phyloP scores from a whole-genome alignment of 2,797 vertebrate species.

The Sebastes nivosus region DNA sequence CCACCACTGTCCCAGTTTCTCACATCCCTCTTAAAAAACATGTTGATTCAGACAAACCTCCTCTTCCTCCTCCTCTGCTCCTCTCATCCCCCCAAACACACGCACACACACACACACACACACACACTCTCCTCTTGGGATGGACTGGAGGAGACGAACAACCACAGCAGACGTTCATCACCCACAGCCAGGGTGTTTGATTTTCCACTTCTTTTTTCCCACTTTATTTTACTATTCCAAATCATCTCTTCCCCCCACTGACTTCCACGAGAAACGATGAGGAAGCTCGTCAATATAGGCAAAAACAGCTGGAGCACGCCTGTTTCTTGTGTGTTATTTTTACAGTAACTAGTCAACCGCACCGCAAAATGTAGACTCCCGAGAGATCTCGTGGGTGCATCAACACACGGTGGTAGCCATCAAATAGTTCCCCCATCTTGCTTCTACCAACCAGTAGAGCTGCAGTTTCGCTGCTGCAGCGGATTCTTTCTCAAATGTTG shows the following conservation, averaged over 20 bases:
- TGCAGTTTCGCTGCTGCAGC: slow-evolving; percentile 12
- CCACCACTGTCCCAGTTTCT: slow-evolving; percentile 82
- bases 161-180: slow-evolving; percentile 65
- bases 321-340: slow-evolving; percentile 44
- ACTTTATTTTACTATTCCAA: slow-evolving; percentile 63
- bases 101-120: no score
- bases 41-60: slow-evolving; percentile 79
- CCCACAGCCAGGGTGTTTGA: slow-evolving; percentile 66
- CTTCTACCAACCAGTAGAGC: slow-evolving; percentile 19
- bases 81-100: background rate
- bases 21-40: slow-evolving; percentile 78
- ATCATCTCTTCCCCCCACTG: slow-evolving; percentile 56
- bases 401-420: slow-evolving; percentile 31
- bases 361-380: slow-evolving; percentile 39
- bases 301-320: slow-evolving; percentile 38
- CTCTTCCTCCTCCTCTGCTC: slow-evolving; percentile 44
- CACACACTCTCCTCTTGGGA: slow-evolving; percentile 54
- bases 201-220: slow-evolving; percentile 50
- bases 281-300: slow-evolving; percentile 39
- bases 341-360: slow-evolving; percentile 37
- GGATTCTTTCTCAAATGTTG: slow-evolving; percentile 15
- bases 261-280: slow-evolving; percentile 34
- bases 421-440: slow-evolving; percentile 24
- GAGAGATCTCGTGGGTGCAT: slow-evolving; percentile 25
- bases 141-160: slow-evolving; percentile 56